These are phyloP conservation scores for Halictus quadricinctus DNA, from an alignment of 2,888 invertebrate species.

Conservation along the genomic window DNA sequence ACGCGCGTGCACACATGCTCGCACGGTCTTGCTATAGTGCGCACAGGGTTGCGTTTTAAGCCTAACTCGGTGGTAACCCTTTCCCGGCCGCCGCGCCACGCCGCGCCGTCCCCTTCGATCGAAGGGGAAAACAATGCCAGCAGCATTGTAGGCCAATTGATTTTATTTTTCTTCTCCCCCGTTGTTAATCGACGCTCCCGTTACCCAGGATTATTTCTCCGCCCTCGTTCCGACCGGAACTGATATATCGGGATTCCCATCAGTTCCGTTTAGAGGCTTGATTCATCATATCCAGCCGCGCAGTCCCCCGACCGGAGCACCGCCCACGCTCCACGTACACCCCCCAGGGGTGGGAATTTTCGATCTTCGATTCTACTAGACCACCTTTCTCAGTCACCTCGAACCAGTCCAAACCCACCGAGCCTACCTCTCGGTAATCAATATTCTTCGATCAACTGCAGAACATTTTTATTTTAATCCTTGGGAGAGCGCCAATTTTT, in stretches of 20 bases:
- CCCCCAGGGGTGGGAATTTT: constrained; percentile 37
- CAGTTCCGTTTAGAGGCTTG: constrained; percentile 50
- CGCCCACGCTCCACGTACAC: background rate
- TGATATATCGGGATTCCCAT: constrained; percentile 38
- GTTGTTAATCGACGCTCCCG: constrained; percentile 27
- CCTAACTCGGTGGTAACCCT: constrained; percentile 32
- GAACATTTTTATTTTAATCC: background rate
- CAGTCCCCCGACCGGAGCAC: constrained; percentile 20
- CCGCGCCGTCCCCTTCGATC: constrained; percentile 29
- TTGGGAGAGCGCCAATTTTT: background rate
- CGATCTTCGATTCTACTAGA: constrained; percentile 47
- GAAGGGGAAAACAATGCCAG: constrained; percentile 50
- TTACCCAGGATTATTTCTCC: constrained; percentile 7
- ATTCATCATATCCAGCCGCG: constrained; percentile 46
- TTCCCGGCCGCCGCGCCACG: background rate
- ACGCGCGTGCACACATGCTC: background rate
- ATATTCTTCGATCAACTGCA: background rate
- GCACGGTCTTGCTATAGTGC: background rate
- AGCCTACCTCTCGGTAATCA: background rate
- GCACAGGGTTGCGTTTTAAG: constrained; percentile 24
- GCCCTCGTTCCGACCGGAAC: background rate
- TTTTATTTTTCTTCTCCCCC: constrained; percentile 25
- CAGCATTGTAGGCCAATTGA: constrained; percentile 51
- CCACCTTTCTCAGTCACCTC: background rate
- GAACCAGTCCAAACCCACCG: background rate